A percentile compares a stretch with the other conserved stretches of the same genome.
Evolutionary conservation across 2,113 vertebrate genomes (phyloP).

Genomic region (Periophthalmodon schlosseri): DNA sequence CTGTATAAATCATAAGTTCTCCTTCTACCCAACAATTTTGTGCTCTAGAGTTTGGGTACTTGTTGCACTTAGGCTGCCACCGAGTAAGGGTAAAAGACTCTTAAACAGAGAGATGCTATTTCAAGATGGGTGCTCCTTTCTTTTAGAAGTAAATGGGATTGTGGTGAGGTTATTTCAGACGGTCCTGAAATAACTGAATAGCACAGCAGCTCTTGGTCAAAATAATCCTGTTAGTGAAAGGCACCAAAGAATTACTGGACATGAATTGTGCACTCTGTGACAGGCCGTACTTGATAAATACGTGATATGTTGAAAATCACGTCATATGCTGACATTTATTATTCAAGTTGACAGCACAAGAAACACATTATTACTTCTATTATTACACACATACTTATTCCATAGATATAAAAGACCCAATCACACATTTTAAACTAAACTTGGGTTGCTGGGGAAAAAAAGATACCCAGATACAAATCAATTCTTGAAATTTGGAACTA

Average conservation of each 20-base stretch:
- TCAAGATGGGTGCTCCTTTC: constrained; percentile 47
- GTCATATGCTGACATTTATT: no score
- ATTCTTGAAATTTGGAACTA: no score
- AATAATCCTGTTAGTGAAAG: constrained; percentile 46
- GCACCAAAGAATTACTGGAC: not conserved
- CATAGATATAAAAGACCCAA: no score
- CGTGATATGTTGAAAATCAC: not conserved
- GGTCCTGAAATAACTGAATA: constrained; percentile 61
- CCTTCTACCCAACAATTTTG: not conserved
- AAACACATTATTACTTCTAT: no score
- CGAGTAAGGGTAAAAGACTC: constrained; percentile 44
- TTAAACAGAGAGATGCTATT: constrained; percentile 57
- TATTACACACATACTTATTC: no score
- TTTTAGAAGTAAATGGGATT: constrained; percentile 59
- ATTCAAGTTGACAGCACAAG: no score
- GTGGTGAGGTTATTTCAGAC: constrained; percentile 45
- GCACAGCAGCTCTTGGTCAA: constrained; percentile 41
- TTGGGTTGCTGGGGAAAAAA: no score
- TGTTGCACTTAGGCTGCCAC: not conserved
- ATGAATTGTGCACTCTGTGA: not conserved
- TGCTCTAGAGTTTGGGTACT: constrained; percentile 43
- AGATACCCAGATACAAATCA: no score
- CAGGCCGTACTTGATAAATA: not conserved
- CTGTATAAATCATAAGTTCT: constrained; percentile 5
- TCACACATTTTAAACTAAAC: no score